Evolutionary conservation across 2,888 invertebrate genomes (phyloP), one percentile per base, ranked within the genome.

Genomic region (Girardia tigrina): DNA sequence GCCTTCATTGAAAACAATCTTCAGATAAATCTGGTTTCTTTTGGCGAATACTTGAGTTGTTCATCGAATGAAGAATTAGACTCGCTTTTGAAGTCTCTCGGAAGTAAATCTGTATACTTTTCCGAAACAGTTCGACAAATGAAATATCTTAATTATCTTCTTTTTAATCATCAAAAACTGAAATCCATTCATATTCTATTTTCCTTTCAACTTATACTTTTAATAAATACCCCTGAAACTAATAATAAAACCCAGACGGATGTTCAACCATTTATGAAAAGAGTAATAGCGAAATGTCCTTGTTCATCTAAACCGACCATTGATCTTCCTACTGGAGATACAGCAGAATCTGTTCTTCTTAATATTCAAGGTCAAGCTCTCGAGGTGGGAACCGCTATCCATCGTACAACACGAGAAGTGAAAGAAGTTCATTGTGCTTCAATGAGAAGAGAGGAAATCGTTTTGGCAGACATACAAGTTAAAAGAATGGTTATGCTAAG

Each of bases 1-100:
- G 56, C n/a, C n/a, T 56, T 56, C 56, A 56, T 56, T 56, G 56
- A 56, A 56, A 56, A 56, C 56, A 56, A 56, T 56, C 23, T 56
- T n/a, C 20, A 56, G 23, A 6, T 56, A 2, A 23, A 23, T 12
- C n/a, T 56, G 2, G 56, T 56, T 12, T 56, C 56, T 6, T 56
- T 56, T 56, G 56, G 20, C 4, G 56, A 56, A 56, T 56, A 56
- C n/a, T 20, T 56, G 6, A 56, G 8, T 56, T 56, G 20, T 20
- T 20, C 56, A 4, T n/a, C 56, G n/a, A 56, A 56, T 16, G 56
- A 56, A 56, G 56, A 56, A 56, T 56, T 56, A 56, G 23, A 56
- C 23, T 56, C 56, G 23, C 56, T 56, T 16, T 56, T 56, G 23
- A 56, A 56, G 23, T 56, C 56, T 2, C 56, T 56, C n/a, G 56